Percentiles rank a stretch among this genome's conserved stretches.
These are phyloP conservation scores for Leuctra nigra DNA, from an alignment of 2,888 invertebrate species.

Conservation along the genomic window DNA sequence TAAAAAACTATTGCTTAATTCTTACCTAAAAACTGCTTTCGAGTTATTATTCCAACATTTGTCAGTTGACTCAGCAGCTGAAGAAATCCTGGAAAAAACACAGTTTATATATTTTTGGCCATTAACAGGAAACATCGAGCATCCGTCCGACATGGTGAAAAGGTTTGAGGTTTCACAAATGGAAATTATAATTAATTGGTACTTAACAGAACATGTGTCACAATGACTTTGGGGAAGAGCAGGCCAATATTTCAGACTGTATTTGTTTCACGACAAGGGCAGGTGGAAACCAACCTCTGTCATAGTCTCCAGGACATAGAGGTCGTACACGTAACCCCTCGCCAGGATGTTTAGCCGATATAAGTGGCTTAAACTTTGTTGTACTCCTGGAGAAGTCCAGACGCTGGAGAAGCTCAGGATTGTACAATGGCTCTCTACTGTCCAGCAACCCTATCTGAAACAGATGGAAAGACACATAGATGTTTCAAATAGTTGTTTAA, in stretches of 20 bases:
- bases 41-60: conserved; percentile 69
- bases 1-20: background rate
- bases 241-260: no score
- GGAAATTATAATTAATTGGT: conserved; percentile 4
- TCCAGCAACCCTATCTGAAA: background rate
- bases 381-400: conserved; percentile 59
- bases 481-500: no score
- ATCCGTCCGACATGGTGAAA: no score
- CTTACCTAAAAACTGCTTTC: conserved; percentile 76
- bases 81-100: conserved; percentile 59
- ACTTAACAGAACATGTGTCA: conserved; percentile 12
- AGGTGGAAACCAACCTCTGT: conserved; percentile 49
- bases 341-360: conserved; percentile 64
- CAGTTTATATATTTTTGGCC: no score
- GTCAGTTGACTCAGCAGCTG: conserved; percentile 78
- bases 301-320: conserved; percentile 69
- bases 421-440: conserved; percentile 45
- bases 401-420: conserved; percentile 55
- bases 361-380: conserved; percentile 59
- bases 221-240: background rate
- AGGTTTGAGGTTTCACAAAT: no score
- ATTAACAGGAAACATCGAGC: no score
- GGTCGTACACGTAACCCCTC: conserved; percentile 76
- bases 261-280: no score
- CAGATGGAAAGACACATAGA: background rate